Conservation (phyloP, 2,888 invertebrate species). For the Lucinisca nassula region DNA sequence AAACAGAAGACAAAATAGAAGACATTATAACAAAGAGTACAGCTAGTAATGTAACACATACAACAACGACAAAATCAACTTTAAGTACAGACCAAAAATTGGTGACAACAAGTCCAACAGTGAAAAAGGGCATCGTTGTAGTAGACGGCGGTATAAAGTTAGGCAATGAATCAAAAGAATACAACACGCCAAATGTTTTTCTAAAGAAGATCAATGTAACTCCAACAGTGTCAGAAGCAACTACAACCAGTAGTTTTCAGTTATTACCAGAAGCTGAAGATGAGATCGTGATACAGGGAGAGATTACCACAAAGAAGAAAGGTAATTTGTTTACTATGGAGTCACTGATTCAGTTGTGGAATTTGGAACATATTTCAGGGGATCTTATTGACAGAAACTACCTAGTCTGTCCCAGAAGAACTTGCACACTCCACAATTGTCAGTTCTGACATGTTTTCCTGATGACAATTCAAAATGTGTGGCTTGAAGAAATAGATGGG, state of each 20-base stretch:
- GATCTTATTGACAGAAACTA: too few relatives aligned
- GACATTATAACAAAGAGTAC: constrained; percentile 11
- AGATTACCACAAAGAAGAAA: not conserved
- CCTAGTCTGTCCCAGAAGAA: too few relatives aligned
- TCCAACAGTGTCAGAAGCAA: not conserved
- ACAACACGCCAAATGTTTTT: not conserved
- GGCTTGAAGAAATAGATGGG: too few relatives aligned
- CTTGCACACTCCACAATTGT: too few relatives aligned
- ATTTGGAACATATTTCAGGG: too few relatives aligned
- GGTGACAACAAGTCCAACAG: not conserved
- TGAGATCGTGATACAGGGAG: not conserved
- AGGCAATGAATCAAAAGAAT: not conserved
- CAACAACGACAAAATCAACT: not conserved
- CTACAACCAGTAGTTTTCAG: too few relatives aligned
- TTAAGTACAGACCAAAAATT: not conserved
- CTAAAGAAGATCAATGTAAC: not conserved
- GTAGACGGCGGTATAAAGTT: constrained; percentile 14
- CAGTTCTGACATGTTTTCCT: too few relatives aligned
- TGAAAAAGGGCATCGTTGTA: constrained; percentile 4
- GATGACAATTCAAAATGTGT: too few relatives aligned
- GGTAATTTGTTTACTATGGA: too few relatives aligned
- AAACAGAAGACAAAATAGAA: not conserved
- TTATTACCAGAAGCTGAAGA: too few relatives aligned
- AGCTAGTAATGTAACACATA: not conserved
- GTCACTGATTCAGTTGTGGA: too few relatives aligned